Evolutionary conservation across 2,888 invertebrate genomes (phyloP).

Genomic region (Mayetiola destructor): DNA sequence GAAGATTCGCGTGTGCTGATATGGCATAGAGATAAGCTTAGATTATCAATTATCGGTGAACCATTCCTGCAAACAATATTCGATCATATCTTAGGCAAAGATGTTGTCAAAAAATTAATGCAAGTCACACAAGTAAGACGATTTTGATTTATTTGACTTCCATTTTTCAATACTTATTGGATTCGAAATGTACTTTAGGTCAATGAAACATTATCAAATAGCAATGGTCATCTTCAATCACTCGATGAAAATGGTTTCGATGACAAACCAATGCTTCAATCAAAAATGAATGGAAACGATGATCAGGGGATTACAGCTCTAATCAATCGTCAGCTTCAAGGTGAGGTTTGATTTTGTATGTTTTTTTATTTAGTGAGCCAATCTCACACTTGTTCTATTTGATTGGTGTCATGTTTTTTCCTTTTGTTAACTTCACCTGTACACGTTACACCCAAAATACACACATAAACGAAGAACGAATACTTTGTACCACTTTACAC

Average conservation of each 20-base stretch:
- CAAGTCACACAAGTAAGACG: conserved; percentile 45
- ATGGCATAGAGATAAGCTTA: conserved; percentile 76
- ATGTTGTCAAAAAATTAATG: conserved; percentile 75
- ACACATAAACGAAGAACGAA: no score
- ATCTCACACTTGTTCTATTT: no score
- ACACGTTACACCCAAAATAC: no score
- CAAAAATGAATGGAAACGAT: conserved; percentile 50
- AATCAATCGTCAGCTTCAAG: conserved; percentile 63
- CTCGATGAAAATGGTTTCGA: conserved; percentile 50
- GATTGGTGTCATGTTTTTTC: no score
- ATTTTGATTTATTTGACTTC: neutral
- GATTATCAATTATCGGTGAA: conserved; percentile 68
- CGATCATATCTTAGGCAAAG: conserved; percentile 71
- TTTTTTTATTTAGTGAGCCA: neutral
- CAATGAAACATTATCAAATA: conserved; percentile 63
- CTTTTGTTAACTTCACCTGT: no score
- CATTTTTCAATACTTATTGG: neutral
- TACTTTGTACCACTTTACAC: no score
- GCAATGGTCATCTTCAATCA: conserved; percentile 51
- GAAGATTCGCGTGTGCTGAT: conserved; percentile 69
- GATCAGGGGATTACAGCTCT: conserved; percentile 64
- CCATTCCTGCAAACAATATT: conserved; percentile 72
- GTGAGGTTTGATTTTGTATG: conserved; percentile 37
- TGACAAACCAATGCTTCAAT: conserved; percentile 61
- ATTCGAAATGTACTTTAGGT: conserved; percentile 38